These are phyloP conservation scores for Narcine bancroftii DNA, from an alignment of 2,113 vertebrate genomes.

Conservation along the genomic window DNA sequence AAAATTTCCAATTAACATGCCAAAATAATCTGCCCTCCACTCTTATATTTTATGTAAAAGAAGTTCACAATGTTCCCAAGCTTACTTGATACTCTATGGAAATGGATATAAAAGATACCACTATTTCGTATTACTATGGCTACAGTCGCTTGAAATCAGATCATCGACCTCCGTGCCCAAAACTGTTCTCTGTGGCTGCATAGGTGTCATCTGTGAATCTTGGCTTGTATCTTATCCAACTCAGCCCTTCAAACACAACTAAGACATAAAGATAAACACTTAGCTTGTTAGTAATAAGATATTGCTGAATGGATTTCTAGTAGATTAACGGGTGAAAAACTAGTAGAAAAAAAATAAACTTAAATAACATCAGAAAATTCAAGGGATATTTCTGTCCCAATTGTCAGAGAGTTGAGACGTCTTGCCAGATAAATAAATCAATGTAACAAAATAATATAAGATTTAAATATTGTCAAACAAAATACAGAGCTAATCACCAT, in stretches of 20 bases:
- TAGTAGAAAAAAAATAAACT: neutral
- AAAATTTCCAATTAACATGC: neutral
- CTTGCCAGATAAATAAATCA: neutral
- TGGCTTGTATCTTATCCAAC: neutral
- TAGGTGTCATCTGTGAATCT: neutral
- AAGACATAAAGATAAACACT: neutral
- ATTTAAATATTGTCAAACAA: neutral
- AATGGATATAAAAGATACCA: neutral
- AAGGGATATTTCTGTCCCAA: neutral
- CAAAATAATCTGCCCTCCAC: neutral
- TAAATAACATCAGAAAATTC: neutral
- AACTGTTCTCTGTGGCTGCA: neutral
- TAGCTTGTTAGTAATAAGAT: neutral
- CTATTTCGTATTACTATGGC: neutral
- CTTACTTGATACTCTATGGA: neutral
- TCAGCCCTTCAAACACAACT: neutral
- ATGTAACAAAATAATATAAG: neutral
- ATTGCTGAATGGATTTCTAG: neutral
- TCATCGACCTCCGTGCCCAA: neutral
- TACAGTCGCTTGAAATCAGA: neutral
- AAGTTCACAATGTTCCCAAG: neutral
- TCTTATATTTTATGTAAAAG: neutral
- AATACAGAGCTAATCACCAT: neutral
- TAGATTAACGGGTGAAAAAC: neutral
- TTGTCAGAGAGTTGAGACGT: neutral